These are phyloP conservation scores for Sapajus apella DNA, from an alignment of 2,113 vertebrate species.

Conservation along the genomic window DNA sequence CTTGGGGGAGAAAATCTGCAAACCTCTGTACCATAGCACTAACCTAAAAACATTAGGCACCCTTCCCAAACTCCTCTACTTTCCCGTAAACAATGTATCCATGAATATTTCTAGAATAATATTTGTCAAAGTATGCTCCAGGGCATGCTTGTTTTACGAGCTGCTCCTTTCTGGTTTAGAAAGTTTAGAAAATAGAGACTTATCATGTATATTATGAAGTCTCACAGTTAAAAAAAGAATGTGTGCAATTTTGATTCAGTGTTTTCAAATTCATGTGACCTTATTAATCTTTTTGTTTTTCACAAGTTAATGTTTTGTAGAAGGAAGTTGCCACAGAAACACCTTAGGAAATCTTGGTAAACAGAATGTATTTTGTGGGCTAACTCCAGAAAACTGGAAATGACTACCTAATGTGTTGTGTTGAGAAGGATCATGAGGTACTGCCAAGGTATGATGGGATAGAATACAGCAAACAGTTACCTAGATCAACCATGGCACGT, in stretches of 20 bases:
- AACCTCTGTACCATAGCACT: background rate
- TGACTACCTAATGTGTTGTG: background rate
- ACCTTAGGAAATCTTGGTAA: slow-evolving; percentile 21
- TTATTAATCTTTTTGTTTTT: background rate
- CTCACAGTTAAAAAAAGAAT: background rate
- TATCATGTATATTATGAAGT: background rate
- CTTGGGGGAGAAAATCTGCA: background rate
- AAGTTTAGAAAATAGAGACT: slow-evolving; percentile 44
- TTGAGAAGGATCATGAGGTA: background rate
- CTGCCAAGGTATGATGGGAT: background rate
- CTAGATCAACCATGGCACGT: background rate
- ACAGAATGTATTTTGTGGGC: background rate
- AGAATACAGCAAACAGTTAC: background rate
- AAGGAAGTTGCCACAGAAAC: background rate
- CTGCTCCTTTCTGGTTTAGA: background rate
- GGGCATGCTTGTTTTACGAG: background rate
- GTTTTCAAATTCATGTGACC: slow-evolving; percentile 32
- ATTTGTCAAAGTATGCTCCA: background rate
- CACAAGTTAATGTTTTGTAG: background rate
- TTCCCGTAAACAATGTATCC: background rate
- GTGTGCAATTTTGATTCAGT: background rate
- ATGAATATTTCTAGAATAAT: background rate
- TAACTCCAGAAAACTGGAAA: background rate
- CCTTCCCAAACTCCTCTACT: background rate
- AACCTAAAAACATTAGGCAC: background rate